Conservation (phyloP, 1,140 invertebrate species). For the Orius laevigatus region DNA sequence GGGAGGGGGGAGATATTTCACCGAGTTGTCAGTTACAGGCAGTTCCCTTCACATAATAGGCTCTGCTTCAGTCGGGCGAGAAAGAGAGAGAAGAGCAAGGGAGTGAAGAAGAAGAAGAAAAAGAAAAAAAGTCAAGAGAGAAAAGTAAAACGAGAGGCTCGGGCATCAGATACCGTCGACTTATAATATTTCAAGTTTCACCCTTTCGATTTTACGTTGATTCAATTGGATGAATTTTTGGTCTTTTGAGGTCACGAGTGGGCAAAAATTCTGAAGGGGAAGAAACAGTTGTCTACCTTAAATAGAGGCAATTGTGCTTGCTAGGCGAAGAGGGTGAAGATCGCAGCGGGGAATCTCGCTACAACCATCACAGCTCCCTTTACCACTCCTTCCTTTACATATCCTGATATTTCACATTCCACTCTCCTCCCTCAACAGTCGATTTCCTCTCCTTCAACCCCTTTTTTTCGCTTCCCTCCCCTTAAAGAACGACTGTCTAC, state of each 20-base stretch:
- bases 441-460: neutral
- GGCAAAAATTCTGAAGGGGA: slow-evolving; percentile 1
- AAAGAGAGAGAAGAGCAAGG: slow-evolving; percentile 14
- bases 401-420: neutral
- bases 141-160: slow-evolving; percentile 10
- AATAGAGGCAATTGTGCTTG: slow-evolving; percentile 1
- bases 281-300: slow-evolving; percentile 5
- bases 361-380: slow-evolving; percentile 2
- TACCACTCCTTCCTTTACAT: slow-evolving; percentile 1
- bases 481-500: neutral
- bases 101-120: slow-evolving; percentile 1
- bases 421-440: neutral
- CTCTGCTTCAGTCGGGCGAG: slow-evolving; percentile 19
- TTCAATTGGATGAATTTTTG: too few species aligned
- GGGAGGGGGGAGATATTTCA: slow-evolving; percentile 9
- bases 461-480: neutral
- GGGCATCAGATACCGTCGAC: too few species aligned
- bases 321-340: neutral
- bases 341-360: neutral
- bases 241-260: slow-evolving; percentile 7
- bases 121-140: slow-evolving; percentile 12
- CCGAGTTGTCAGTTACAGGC: slow-evolving; percentile 11
- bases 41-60: slow-evolving; percentile 11
- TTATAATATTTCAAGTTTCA: slow-evolving; percentile 3
- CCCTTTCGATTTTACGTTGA: neutral